These are phyloP conservation scores for Zygaena filipendulae DNA, from an alignment of 2,888 invertebrate genomes.

Conservation along the genomic window DNA sequence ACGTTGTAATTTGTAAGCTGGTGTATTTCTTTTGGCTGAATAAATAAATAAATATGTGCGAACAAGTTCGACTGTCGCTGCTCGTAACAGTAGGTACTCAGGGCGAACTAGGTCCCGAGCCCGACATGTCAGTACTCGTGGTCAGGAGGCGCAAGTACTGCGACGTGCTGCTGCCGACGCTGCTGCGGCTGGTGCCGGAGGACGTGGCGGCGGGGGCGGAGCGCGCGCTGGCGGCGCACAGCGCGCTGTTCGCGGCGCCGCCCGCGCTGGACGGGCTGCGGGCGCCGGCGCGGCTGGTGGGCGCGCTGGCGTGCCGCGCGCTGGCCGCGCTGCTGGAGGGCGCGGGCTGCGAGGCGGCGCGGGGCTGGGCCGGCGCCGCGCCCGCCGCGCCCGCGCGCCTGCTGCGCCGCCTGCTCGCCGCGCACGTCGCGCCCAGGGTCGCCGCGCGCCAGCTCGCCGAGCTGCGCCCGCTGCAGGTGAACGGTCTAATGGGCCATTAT, in stretches of 20 bases:
- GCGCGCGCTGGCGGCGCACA: constrained; percentile 11
- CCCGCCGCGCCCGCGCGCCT: constrained; percentile 69
- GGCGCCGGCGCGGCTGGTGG: constrained; percentile 30
- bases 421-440: constrained; percentile 30
- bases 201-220: constrained; percentile 21
- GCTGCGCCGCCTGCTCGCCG: constrained; percentile 79
- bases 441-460: constrained; percentile 35
- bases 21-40: no score
- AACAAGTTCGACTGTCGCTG: no score
- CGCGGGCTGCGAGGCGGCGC: constrained; percentile 60
- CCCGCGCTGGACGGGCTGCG: constrained; percentile 7
- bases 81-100: no score
- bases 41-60: no score
- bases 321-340: constrained; percentile 72
- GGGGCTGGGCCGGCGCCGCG: constrained; percentile 77
- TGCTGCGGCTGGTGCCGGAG: constrained; percentile 35
- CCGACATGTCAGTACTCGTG: neutral
- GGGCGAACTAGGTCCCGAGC: neutral
- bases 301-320: constrained; percentile 75
- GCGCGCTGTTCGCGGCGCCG: no score
- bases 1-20: no score
- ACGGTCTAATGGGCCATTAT: no score
- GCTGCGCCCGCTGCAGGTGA: constrained; percentile 4
- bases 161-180: constrained; percentile 20
- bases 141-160: constrained; percentile 25